Base-by-base conservation (phyloP, 2,888 invertebrate species). In the Mythimna albipuncta region DNA sequence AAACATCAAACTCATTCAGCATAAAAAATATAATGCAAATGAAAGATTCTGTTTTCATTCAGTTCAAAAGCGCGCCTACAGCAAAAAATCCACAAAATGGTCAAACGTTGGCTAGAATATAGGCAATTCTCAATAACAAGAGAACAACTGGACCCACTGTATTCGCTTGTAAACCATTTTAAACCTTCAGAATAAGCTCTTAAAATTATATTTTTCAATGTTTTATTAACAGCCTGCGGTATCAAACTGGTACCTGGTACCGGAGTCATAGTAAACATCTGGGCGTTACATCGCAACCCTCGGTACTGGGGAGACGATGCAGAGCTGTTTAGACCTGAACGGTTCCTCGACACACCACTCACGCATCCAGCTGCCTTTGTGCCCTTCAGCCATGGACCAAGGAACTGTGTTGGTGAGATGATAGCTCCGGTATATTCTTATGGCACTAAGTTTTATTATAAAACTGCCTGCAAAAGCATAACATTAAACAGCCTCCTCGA, bases 221-320 rank as follows among this genome's bases (percentile, higher is more conserved):
- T 5, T 7, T 41, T 13, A 2, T 38, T 63, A 26, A 32, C 52
- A 72, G 72, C 72, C 5, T 50, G 58, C 6, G 72, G 69, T 6
- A 58, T 72, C 38, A 72, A n/a, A 5, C 38, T 75, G 0, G 64
- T 75, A 10, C 68, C 68, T 0, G 68, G 59, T 13, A 68, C 64
- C 21, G 76, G 75, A 59, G 38, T 64, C 2, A 1, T 55, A 0
- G 41, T 89, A 0, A 79, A 82, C 64, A 87, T 89, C 9, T 89
- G 88, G 87, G 88, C 88, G 0, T 44, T 87, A 64, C 97, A 97
- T 66, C 67, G n/a, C 10, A 69, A 69, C 71, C 90, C 88, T 7
- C 71, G 70, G 55, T 89, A 89, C 70, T 91, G 92, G 91, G 91
- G 91, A 2, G 77, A 81, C 0, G 91, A 91, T 66, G 88, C 89